Base-by-base conservation (phyloP, 2,797 vertebrate genomes). In the Spinus olivaceus region DNA sequence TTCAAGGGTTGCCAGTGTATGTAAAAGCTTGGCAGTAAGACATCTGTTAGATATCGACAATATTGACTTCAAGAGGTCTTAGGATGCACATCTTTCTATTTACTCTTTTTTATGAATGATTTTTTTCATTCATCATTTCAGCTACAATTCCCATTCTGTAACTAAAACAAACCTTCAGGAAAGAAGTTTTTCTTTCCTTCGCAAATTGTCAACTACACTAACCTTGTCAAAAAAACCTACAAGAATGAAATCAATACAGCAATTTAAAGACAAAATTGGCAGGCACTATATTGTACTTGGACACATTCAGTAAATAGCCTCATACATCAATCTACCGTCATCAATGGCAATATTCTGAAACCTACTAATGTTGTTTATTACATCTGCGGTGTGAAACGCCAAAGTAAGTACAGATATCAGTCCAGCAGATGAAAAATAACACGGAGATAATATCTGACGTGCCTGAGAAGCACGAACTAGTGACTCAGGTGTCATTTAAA, bases 71-170 rank as follows among this genome's bases (percentile, higher is more conserved):
- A 59, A 51, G 57, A 93, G 28, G 24, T 87, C 71, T 67, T 17
- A 21, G 14, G 33, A 90, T 66, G 80, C 60, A 59, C 12, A 81
- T 44, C 42, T 78, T 71, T n/a, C 67, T 74, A 57, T 81, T 89
- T 59, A 24, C 25, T 71, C 32, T 61, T 89, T 88, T 79, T 81
- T 79, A 77, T 86, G 89, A 93, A 94, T 93, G 65, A 82, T 64
- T 78, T 67, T 80, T 81, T 93, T 79, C 24, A 14, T 95, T 89
- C 87, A 90, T 56, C 19, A 28, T 83, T 95, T 86, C 0, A 1
- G 80, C 56, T 88, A 49, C 79, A 66, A 66, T 2, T 72, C 60
- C 33, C 41, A 30, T 76, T 83, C 47, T 24, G 23, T 49, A 76
- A 79, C 79, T 63, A 78, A 81, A 91, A 90, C 57, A 88, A 85